Base-by-base conservation (phyloP, 2,113 vertebrate genomes). In the Entomyzon cyanotis region DNA sequence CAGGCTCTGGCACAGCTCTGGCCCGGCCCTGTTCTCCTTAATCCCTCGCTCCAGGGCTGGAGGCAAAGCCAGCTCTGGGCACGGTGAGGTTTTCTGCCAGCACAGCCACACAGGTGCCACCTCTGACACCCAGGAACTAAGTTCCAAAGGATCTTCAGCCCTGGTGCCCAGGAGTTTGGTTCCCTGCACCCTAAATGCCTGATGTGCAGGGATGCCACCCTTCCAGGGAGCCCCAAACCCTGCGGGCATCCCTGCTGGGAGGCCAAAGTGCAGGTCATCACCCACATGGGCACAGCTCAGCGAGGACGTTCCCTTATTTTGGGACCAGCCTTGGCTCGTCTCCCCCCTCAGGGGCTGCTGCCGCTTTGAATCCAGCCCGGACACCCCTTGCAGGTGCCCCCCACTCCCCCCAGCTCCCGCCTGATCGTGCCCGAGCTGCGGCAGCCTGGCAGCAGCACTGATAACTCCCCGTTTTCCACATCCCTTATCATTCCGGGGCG, bases 221-320 rank as follows among this genome's bases (percentile, higher is more conserved):
- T 28, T 7, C 35, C 2, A 2, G 18, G 27, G 24, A 65, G 19
- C n/a, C n/a, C 2, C 0, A 28, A 53, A 44, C 10, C 15, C 49
- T 5, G 3, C 1, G 7, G 42, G 20, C 19, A 21, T 27, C 60
- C 15, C 77, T 5, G 7, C 17, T 0, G 1, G 37, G 13, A 50
- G 25, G 53, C 21, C n/a, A n/a, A 56, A 73, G 5, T 3, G 23
- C 74, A 39, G 18, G 21, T 55, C 33, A 7, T 6, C 3, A 0
- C 53, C 74, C 1, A 0, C 23, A 12, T 7, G 27, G 52, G 46
- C 52, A 27, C 25, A 9, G 4, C 50, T 31, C 9, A 0, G 33
- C 6, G 28, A 19, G 35, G 46, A 35, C 2, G 4, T 39, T 44
- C 58, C 33, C 10, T 25, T 46, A 35, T 22, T 55, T 46, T 5